Evolutionary conservation across 1,140 invertebrate genomes (phyloP).

Genomic region (Tetramorium parvispinum): DNA sequence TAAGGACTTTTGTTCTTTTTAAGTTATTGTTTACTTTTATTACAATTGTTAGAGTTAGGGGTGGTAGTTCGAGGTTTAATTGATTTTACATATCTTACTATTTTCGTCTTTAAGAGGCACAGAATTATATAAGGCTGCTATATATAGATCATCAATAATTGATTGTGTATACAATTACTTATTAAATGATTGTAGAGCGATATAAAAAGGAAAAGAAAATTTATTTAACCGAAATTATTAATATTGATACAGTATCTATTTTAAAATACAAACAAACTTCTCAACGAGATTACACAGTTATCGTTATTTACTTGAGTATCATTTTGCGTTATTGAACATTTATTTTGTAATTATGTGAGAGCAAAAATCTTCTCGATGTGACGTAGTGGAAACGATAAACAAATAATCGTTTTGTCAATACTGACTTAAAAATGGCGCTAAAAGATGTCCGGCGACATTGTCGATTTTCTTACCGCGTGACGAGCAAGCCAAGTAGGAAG

Average conservation of each 20-base stretch:
- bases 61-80: not conserved
- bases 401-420: conserved; percentile 60
- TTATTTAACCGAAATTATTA: not conserved
- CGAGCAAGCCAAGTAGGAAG: conserved; percentile 5
- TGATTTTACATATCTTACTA: not conserved
- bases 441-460: conserved; percentile 1
- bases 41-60: not conserved
- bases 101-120: not conserved
- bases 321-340: too few species aligned
- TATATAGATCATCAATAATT: not conserved
- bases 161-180: not conserved
- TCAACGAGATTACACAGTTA: not conserved
- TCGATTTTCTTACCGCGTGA: conserved; percentile 22
- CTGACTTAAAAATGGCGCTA: not conserved
- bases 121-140: not conserved
- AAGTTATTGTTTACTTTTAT: conserved; percentile 14
- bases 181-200: not conserved
- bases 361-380: conserved; percentile 22
- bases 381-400: not conserved
- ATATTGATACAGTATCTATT: not conserved
- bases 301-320: conserved; percentile 17
- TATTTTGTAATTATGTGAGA: conserved; percentile 50
- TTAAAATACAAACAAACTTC: not conserved
- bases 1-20: not conserved
- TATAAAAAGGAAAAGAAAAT: not conserved